A percentile compares a stretch with the other conserved stretches of the same genome.
These are phyloP conservation scores for Prunella fulvescens DNA, from an alignment of 2,113 vertebrate species.

Conservation along the genomic window DNA sequence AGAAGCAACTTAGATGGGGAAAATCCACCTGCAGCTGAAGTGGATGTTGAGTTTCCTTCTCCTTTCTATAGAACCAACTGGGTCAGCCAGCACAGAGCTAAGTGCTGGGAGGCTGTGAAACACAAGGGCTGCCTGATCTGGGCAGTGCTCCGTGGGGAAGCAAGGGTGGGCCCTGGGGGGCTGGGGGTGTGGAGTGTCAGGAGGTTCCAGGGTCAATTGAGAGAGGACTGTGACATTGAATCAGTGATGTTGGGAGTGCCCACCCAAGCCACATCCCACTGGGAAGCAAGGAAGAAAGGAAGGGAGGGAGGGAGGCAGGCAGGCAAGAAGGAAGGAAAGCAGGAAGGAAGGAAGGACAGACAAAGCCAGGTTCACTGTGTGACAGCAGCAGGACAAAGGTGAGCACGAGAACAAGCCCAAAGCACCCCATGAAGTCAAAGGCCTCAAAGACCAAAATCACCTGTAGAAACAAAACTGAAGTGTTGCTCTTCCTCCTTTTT, in stretches of 20 bases:
- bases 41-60: background rate
- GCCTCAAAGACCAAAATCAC: background rate
- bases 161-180: background rate
- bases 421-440: background rate
- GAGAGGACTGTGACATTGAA: background rate
- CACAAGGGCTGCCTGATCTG: background rate
- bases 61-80: fast-evolving
- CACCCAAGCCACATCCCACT: background rate
- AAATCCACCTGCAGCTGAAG: background rate
- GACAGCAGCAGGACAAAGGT: background rate
- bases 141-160: fast-evolving
- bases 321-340: background rate
- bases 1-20: background rate
- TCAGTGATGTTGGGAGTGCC: background rate
- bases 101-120: background rate
- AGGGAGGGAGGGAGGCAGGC: fast-evolving
- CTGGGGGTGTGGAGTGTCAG: too few relatives aligned
- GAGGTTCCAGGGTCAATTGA: background rate
- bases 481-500: background rate
- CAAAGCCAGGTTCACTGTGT: background rate
- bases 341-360: background rate
- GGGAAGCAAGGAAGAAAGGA: background rate
- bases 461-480: background rate
- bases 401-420: background rate
- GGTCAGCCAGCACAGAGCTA: background rate